Conservation (phyloP, 2,113 vertebrate species). For the Archilochus colubris region DNA sequence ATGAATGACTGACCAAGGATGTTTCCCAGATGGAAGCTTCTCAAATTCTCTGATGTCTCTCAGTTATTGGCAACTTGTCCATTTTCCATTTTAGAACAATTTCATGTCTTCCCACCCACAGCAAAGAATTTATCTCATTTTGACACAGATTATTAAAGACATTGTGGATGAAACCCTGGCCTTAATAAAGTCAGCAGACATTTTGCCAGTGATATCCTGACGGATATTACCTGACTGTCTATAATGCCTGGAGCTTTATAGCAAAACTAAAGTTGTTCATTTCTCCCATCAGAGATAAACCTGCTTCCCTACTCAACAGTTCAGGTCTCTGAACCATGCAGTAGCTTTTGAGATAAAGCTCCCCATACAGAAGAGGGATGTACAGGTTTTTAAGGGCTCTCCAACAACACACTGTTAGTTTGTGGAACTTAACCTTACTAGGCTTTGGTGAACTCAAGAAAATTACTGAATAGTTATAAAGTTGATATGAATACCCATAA, state of each 20-base stretch:
- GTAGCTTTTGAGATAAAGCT: neutral
- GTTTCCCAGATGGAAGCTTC: conserved; percentile 36
- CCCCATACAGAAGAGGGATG: neutral
- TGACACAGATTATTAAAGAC: conserved; percentile 58
- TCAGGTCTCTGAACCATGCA: neutral
- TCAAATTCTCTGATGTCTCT: conserved; percentile 19
- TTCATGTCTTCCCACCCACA: conserved; percentile 1
- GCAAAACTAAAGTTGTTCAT: neutral
- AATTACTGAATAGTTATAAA: neutral
- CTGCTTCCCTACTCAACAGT: neutral
- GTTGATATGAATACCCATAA: neutral
- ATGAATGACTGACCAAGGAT: neutral
- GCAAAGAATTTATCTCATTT: conserved; percentile 38
- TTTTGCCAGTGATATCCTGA: conserved; percentile 22
- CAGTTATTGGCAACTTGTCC: conserved; percentile 44
- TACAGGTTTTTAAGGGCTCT: neutral
- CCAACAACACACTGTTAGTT: neutral
- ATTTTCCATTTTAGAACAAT: conserved; percentile 47
- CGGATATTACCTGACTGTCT: conserved; percentile 28
- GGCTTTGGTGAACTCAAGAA: neutral
- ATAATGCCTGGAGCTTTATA: conserved; percentile 7
- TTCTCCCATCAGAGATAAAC: neutral
- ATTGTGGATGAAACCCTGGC: conserved; percentile 1
- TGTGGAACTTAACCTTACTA: neutral
- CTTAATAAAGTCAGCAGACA: conserved; percentile 31